Evolutionary conservation across 2,888 invertebrate species (phyloP), one percentile per base, ranked within the genome.

Genomic region (Mimumesa dahlbomi): DNA sequence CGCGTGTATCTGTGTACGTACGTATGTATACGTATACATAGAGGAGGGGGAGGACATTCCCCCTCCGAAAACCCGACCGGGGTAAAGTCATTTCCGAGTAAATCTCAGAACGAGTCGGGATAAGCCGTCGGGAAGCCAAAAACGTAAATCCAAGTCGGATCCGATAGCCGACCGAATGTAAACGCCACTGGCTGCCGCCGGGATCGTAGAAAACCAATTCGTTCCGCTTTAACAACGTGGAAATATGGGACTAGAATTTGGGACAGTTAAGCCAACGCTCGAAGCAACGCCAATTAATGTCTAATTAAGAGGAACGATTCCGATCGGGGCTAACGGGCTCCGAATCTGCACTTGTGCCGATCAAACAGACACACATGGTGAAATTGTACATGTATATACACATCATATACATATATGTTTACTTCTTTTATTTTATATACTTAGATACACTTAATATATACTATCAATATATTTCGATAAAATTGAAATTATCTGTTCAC

Each of bases 141-240:
- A 56, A 71, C 56, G 54, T 71, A 71, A 71, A 71, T 72, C 50
- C 36, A 58, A 50, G 53, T 63, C 40, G 19, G 36, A 59, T 46
- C 14, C 52, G 57, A 71, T 67, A 45, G 36, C 16, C 48, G 25
- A 21, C 18, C 38, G 42, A 54, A 53, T 42, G 58, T 66, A 54
- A 59, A 66, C 38, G 29, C 29, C 11, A 16, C 34, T 16, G 29
- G 38, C 19, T 22, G 7, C 40, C 9, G 1, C n/a, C n/a, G 1
- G 29, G 49, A 21, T 57, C 38, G 66, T 56, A 50, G 56, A 40
- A 46, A 46, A 22, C n/a, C 52, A 42, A 69, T 69, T 36, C 56
- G 50, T 70, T 62, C 29, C 36, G 43, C 40, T 18, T n/a, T 43
- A 38, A 53, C 40, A 46, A 40, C 19, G 52, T 5, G 14, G 53